Evolutionary conservation across 2,113 vertebrate genomes (phyloP).

Genomic region (Scophthalmus maximus): DNA sequence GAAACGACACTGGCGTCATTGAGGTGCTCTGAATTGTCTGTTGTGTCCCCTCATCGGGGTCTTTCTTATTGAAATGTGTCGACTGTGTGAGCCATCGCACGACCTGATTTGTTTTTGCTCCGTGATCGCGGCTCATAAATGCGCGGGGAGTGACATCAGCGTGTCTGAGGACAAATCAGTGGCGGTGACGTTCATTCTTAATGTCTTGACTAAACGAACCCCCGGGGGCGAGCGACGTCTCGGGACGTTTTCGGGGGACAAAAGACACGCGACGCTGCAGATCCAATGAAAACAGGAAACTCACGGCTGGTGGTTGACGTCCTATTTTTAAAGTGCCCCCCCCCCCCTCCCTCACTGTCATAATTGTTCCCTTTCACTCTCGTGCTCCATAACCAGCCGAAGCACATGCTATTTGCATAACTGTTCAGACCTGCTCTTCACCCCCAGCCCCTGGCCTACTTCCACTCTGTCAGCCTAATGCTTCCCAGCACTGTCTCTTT

Average conservation of each 20-base stretch:
- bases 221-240: conserved; percentile 20
- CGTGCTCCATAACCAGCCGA: conserved; percentile 39
- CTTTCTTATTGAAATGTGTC: conserved; percentile 54
- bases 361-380: conserved; percentile 56
- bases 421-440: conserved; percentile 55
- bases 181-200: conserved; percentile 1
- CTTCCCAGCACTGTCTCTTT: conserved; percentile 75
- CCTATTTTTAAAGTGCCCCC: conserved; percentile 44
- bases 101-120: background rate
- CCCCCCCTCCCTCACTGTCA: conserved; percentile 4
- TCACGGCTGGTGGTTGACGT: conserved; percentile 39
- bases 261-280: conserved; percentile 19
- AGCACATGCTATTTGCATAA: conserved; percentile 75
- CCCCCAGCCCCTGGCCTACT: conserved; percentile 76
- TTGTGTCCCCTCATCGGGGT: conserved; percentile 1
- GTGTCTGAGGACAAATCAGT: conserved; percentile 17
- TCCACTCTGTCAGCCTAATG: conserved; percentile 71
- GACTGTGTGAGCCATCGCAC: background rate
- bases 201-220: conserved; percentile 19
- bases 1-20: conserved; percentile 23
- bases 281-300: conserved; percentile 68
- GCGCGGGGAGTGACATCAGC: too few species aligned
- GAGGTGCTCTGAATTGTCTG: conserved; percentile 8
- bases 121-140: background rate
- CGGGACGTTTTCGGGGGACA: conserved; percentile 19